Base-by-base conservation (phyloP, 2,113 vertebrate genomes). In the Austrofundulus limnaeus region DNA sequence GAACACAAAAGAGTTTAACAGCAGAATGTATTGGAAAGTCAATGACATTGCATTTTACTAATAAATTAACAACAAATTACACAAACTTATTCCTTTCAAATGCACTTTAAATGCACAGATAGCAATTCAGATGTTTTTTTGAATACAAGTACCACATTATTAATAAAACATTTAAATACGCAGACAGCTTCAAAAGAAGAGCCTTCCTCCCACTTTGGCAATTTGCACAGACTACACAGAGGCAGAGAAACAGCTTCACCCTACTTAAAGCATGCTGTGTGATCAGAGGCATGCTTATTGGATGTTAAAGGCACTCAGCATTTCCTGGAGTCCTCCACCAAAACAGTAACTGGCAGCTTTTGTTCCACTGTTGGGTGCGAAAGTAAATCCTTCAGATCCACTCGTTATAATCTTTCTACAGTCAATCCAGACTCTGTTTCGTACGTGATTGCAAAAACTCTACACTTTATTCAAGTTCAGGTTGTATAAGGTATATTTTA, bases 251-350 rank as follows among this genome's bases (percentile, higher is more conserved):
- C 49, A 42, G 2, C 52, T 43, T 57, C 2, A 31, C 23, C 57
- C 51, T 55, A 2, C 8, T 59, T 46, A 47, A 34, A 63, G 61
- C 64, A 64, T 56, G 72, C 60, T 64, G 80, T 52, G 63, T n/a
- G 48, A 74, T 74, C 38, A 20, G 64, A 70, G 39, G 60, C 69
- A 72, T 74, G 78, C 70, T 70, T 66, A n/a, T 73, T 71, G 66
- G 56, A 76, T 70, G 56, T 42, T 1, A 34, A 58, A 87, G 88
- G 86, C 82, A 87, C 85, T 87, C 81, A 83, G 56, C 70, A 51
- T 34, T 51, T 47, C 68, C 75, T 45, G 53, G 55, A 25, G 10
- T 65, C 64, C 56, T 51, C 38, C 28, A 38, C 41, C 42, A 34
- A 28, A 38, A 20, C 10, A 16, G 11, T 41, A 25, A 46, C 37